phyloP scores from a whole-genome alignment of 2,797 vertebrate genomes.

The Antennarius maculatus region DNA sequence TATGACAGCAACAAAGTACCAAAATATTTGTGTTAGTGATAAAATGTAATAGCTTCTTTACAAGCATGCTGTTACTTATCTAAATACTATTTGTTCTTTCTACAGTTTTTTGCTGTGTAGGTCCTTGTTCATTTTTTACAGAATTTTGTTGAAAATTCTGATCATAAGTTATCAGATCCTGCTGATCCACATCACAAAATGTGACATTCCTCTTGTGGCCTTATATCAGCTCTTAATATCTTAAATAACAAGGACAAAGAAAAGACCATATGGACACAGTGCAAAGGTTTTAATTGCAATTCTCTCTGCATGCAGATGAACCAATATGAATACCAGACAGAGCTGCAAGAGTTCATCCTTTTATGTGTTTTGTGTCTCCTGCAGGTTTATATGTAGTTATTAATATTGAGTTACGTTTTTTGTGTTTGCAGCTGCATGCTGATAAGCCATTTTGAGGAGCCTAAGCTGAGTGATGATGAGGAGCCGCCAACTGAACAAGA shows the following conservation, averaged over 20 bases:
- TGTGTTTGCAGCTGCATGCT: slow-evolving; percentile 91
- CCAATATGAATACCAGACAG: slow-evolving; percentile 45
- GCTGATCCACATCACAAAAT: slow-evolving; percentile 18
- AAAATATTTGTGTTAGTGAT: neutral
- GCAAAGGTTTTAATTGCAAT: slow-evolving; percentile 48
- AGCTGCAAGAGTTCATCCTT: slow-evolving; percentile 37
- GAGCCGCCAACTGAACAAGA: slow-evolving; percentile 98
- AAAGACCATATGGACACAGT: slow-evolving; percentile 35
- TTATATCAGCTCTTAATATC: slow-evolving; percentile 24
- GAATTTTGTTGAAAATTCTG: slow-evolving; percentile 24
- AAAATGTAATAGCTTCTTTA: neutral
- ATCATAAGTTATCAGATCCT: slow-evolving; percentile 17
- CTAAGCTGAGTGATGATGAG: slow-evolving; percentile 90
- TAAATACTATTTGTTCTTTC: no score
- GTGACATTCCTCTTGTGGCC: slow-evolving; percentile 18
- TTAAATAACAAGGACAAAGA: slow-evolving; percentile 37
- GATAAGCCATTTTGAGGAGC: slow-evolving; percentile 92
- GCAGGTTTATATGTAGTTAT: slow-evolving; percentile 57
- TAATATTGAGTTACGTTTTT: slow-evolving; percentile 66
- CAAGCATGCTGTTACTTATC: neutral
- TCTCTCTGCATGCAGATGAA: slow-evolving; percentile 64
- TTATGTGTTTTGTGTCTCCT: slow-evolving; percentile 41
- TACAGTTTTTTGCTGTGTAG: no score
- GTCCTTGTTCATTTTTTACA: neutral
- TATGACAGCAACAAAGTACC: neutral